A percentile compares a stretch with the other conserved stretches of the same genome.
phyloP scores from a whole-genome alignment of 2,888 invertebrate species.

The Bellardia bayeri region DNA sequence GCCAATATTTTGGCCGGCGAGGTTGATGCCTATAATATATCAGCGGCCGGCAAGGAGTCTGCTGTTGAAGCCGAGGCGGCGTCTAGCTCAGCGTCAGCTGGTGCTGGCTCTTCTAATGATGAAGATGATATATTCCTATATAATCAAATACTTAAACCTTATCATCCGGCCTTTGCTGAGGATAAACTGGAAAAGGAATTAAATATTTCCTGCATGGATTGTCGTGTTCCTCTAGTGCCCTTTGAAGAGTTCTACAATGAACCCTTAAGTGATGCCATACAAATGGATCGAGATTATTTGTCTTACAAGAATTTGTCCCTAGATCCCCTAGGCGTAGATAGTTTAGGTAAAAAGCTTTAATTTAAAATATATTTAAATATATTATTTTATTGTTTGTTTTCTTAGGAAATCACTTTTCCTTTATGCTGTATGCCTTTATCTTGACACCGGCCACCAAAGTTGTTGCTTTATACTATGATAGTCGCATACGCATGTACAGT shows the following conservation, averaged over 20 bases:
- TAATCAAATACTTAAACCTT: conserved; percentile 79
- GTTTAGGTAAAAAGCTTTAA: neutral
- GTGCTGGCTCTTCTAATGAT: conserved; percentile 74
- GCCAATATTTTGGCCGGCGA: conserved; percentile 94
- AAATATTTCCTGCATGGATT: conserved; percentile 87
- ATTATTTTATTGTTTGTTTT: neutral
- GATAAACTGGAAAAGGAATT: conserved; percentile 88
- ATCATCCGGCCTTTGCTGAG: conserved; percentile 83
- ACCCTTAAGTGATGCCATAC: conserved; percentile 94
- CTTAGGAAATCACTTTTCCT: conserved; percentile 90
- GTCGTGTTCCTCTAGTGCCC: conserved; percentile 92
- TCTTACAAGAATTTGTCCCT: conserved; percentile 90
- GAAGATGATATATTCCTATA: conserved; percentile 83
- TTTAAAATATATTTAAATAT: neutral
- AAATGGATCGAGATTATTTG: conserved; percentile 97
- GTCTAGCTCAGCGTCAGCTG: conserved; percentile 51
- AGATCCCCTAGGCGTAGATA: conserved; percentile 78
- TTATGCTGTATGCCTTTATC: conserved; percentile 95
- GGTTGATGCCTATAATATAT: conserved; percentile 72
- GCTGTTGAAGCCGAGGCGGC: conserved; percentile 72
- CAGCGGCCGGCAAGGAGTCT: conserved; percentile 76
- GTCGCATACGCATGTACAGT: conserved; percentile 96
- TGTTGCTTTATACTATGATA: conserved; percentile 96
- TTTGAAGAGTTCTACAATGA: conserved; percentile 98
- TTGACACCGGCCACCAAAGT: conserved; percentile 96